phyloP scores from a whole-genome alignment of 2,113 vertebrate genomes.

The Scophthalmus maximus region DNA sequence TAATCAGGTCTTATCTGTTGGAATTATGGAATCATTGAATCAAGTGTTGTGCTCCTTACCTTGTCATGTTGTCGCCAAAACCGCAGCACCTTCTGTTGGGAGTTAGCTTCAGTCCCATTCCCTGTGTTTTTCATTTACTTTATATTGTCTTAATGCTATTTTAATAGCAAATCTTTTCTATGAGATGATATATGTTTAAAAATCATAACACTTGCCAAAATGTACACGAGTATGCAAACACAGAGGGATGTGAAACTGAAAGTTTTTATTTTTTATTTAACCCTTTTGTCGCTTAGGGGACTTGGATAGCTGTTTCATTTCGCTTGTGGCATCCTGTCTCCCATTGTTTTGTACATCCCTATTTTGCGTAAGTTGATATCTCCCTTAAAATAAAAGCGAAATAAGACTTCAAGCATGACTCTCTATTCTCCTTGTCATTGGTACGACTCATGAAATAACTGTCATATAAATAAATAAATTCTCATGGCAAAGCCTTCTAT shows the following conservation, averaged over 20 bases:
- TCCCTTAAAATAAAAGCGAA: conserved; percentile 41
- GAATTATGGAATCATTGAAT: conserved; percentile 13
- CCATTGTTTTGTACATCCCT: conserved; percentile 42
- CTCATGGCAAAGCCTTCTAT: too few species aligned
- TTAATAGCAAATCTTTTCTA: conserved; percentile 63
- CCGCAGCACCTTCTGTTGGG: conserved; percentile 48
- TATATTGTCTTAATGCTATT: conserved; percentile 66
- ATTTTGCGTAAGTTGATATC: conserved; percentile 26
- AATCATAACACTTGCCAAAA: conserved; percentile 45
- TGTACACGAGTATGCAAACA: conserved; percentile 30
- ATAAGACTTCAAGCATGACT: conserved; percentile 29
- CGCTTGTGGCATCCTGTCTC: conserved; percentile 42
- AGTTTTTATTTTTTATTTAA: conserved; percentile 20
- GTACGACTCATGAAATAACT: background rate
- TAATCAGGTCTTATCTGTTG: conserved; percentile 21
- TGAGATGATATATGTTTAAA: conserved; percentile 47
- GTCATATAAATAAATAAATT: too few species aligned
- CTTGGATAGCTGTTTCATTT: conserved; percentile 17
- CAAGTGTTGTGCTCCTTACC: conserved; percentile 7
- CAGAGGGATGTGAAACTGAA: conserved; percentile 18
- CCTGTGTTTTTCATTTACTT: conserved; percentile 47
- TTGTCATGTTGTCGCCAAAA: conserved; percentile 35
- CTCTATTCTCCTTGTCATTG: background rate
- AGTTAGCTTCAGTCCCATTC: conserved; percentile 15
- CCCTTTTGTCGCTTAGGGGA: conserved; percentile 23